phyloP scores from a whole-genome alignment of 2,888 invertebrate species.

The Matsumyia berberina region DNA sequence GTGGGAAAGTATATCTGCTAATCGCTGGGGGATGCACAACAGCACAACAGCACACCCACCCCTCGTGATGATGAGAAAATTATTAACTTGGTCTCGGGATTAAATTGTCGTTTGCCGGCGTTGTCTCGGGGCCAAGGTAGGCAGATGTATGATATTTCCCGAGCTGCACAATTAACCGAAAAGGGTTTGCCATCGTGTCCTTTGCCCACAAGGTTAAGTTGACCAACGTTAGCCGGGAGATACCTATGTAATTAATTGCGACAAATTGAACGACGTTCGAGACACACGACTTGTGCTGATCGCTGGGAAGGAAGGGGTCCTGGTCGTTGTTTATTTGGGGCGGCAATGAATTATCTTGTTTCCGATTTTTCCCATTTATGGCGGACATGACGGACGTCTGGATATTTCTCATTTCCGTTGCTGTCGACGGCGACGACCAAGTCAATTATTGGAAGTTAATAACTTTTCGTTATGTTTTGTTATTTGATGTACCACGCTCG shows the following conservation, averaged over 20 bases:
- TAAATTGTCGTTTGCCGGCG: conserved; percentile 15
- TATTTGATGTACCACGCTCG: conserved; percentile 42
- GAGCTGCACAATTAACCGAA: conserved; percentile 24
- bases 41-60: conserved; percentile 37
- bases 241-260: conserved; percentile 83
- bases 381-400: not conserved
- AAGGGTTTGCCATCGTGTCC: conserved; percentile 56
- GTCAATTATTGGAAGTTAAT: conserved; percentile 73
- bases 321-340: conserved; percentile 69
- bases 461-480: conserved; percentile 71
- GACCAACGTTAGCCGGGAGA: conserved; percentile 59
- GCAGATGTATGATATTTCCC: conserved; percentile 60
- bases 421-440: conserved; percentile 42
- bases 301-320: not conserved
- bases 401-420: conserved; percentile 69
- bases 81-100: conserved; percentile 56
- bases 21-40: conserved; percentile 36
- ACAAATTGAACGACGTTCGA: conserved; percentile 84
- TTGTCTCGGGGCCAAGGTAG: conserved; percentile 4
- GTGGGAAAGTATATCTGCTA: conserved; percentile 46
- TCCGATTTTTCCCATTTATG: conserved; percentile 46
- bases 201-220: conserved; percentile 65
- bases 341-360: conserved; percentile 70
- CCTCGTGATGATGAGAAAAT: conserved; percentile 69
- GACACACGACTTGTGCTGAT: conserved; percentile 81